Evolutionary conservation across 2,888 invertebrate species (phyloP), one percentile per base, ranked within the genome.

Genomic region (Rhyacophila evoluta): DNA sequence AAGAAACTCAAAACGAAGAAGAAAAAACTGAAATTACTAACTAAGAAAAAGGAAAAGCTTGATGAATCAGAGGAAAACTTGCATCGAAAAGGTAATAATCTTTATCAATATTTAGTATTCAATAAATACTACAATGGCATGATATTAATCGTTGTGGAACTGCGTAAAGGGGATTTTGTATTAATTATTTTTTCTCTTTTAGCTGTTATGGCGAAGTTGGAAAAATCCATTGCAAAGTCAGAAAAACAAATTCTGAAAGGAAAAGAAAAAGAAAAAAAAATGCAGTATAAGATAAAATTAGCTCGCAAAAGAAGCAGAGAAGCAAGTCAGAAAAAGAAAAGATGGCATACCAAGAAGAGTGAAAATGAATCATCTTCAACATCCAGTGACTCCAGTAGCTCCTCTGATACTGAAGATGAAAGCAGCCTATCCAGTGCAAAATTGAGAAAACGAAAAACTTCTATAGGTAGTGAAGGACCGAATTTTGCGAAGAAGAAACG

Each of bases 331-430:
- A 88, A 88, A 82, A 88, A 87, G 83, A 88, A 86, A 82, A 88
- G 87, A 79, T 81, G 84, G 10, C 55, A 55, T 0, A 86, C 83
- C 84, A 84, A 83, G 0, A 85, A 84, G 12, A 72, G 70, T 6
- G 12, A 55, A 55, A 55, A 55, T 10, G 55, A 55, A 55, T 55
- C 55, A 37, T 36, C 33, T 3, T 68, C 74, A 25, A 84, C 88
- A n/a, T 87, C 88, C 29, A 89, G 83, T 82, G 86, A 83, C 83
- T 85, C 85, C 27, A 86, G 86, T 27, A 85, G 85, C 79, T 88
- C 86, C 4, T 85, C 85, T 0, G 86, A 85, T 10, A 83, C 84
- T 0, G 87, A 87, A 25, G 83, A 85, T 0, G 85, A 85, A 75
- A 84, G 55, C 25, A 8, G 25, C 19, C 10, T 55, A 19, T 19